These are phyloP conservation scores for Euplexia lucipara DNA, from an alignment of 2,888 invertebrate genomes.

Conservation along the genomic window DNA sequence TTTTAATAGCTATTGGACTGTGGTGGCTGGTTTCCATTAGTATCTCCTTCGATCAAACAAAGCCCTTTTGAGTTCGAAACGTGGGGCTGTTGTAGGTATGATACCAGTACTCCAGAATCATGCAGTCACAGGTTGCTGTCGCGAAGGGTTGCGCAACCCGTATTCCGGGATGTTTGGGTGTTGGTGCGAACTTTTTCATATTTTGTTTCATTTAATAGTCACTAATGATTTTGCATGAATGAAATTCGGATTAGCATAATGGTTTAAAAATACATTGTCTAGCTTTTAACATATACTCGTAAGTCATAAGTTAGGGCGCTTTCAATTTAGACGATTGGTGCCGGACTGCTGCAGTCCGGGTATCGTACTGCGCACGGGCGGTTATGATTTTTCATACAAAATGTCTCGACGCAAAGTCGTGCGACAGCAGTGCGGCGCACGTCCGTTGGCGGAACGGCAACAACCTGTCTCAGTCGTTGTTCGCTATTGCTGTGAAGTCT, in stretches of 20 bases:
- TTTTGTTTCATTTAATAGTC: constrained; percentile 41
- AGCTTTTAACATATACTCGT: constrained; percentile 38
- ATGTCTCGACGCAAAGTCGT: no score
- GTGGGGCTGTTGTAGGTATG: constrained; percentile 57
- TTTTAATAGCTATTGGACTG: constrained; percentile 59
- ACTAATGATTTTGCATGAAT: constrained; percentile 53
- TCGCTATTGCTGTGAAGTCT: no score
- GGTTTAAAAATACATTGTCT: constrained; percentile 40
- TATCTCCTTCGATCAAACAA: constrained; percentile 40
- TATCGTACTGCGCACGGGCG: no score
- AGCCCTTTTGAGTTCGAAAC: constrained; percentile 58
- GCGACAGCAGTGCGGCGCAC: no score
- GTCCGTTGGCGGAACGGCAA: no score
- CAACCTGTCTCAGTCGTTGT: no score
- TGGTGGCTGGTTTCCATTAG: constrained; percentile 55
- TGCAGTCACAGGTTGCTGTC: constrained; percentile 32
- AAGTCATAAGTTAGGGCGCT: no score
- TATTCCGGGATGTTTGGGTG: constrained; percentile 50
- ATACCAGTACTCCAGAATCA: constrained; percentile 29
- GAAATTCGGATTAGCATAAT: constrained; percentile 23
- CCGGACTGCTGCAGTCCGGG: no score
- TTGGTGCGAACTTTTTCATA: constrained; percentile 53
- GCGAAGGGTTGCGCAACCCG: constrained; percentile 34
- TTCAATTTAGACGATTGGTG: no score
- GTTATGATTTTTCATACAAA: no score